Base-by-base conservation (phyloP, 1,140 invertebrate genomes). In the Lethrus apterus region DNA sequence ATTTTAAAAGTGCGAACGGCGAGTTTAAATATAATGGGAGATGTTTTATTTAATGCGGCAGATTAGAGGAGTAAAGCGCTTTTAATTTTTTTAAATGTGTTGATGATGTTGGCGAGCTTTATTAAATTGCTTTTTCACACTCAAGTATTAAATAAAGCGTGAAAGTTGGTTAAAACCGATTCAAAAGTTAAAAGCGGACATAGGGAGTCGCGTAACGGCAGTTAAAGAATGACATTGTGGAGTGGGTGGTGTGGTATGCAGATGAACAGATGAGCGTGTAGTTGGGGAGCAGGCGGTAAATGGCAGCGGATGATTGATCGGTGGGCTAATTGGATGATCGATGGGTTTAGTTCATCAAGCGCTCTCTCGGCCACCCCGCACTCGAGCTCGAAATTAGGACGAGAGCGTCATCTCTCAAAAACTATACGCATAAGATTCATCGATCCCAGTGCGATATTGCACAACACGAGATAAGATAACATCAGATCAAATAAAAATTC, bases 321-420 rank as follows among this genome's bases (percentile, higher is more conserved):
- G 62, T 54, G 49, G 54, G 57, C 71, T 77, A 77, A 77, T 76
- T 77, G 74, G 71, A 70, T 76, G 75, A 77, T 76, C 70, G 75
- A 77, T 77, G 71, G 57, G 54, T 62, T 61, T 64, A 65, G 63
- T 67, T 67, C 63, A 67, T 67, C 65, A 67, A 67, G 65, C 60
- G 54, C 52, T 45, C 52, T 52, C 53, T 57, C 54, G 35, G 20
- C 41, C 43, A 36, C 24, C 34, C 43, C 34, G 26, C 19, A 13
- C 44, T 36, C 34, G 43, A 23, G 33, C 18, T 18, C 24, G 17
- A 47, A 47, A 47, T 47, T 47, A 47, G 46, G 45, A 24, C 46
- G 46, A 47, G 36, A 41, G 17, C 46, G 24, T 35, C 34, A 46
- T 41, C 33, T 48, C 46, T 48, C 38, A 40, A 42, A 40, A 42